A percentile compares a stretch with the other conserved stretches of the same genome.
Evolutionary conservation across 2,113 vertebrate genomes (phyloP).

Genomic region (Bolborhynchus lineola): DNA sequence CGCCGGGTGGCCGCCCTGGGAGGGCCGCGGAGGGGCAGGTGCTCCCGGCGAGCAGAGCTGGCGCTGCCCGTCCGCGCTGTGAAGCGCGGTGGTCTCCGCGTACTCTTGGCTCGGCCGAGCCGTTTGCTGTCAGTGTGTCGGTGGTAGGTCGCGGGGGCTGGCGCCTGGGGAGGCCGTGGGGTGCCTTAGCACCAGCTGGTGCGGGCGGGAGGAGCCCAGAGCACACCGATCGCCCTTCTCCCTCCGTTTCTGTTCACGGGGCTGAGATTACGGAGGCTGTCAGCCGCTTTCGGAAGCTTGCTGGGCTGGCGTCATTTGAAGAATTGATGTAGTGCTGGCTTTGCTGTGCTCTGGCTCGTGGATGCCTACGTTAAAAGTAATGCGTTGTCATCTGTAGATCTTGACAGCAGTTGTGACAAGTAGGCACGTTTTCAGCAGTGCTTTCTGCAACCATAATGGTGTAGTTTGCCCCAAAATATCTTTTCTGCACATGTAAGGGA

Average conservation of each 20-base stretch:
- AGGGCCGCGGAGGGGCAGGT: no score
- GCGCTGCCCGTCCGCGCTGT: neutral
- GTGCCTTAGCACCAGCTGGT: neutral
- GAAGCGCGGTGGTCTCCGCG: neutral
- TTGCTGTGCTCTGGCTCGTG: neutral
- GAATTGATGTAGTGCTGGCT: neutral
- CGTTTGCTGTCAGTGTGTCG: neutral
- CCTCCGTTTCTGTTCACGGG: neutral
- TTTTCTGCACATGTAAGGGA: neutral
- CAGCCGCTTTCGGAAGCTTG: neutral
- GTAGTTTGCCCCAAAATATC: neutral
- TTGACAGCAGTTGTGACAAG: neutral
- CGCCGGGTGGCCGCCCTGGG: neutral
- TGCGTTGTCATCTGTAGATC: neutral
- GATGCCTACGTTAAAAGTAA: neutral
- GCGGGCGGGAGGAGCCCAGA: no score
- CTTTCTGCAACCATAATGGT: neutral
- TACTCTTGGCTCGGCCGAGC: neutral
- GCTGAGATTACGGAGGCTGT: neutral
- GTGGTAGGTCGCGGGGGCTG: neutral
- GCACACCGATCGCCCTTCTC: accelerated
- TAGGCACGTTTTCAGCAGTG: neutral
- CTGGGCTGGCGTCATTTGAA: accelerated
- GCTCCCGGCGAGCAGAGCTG: neutral
- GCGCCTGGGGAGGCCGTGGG: neutral